Conservation (phyloP, 2,797 vertebrate species). For the Pangasius larnaudii region DNA sequence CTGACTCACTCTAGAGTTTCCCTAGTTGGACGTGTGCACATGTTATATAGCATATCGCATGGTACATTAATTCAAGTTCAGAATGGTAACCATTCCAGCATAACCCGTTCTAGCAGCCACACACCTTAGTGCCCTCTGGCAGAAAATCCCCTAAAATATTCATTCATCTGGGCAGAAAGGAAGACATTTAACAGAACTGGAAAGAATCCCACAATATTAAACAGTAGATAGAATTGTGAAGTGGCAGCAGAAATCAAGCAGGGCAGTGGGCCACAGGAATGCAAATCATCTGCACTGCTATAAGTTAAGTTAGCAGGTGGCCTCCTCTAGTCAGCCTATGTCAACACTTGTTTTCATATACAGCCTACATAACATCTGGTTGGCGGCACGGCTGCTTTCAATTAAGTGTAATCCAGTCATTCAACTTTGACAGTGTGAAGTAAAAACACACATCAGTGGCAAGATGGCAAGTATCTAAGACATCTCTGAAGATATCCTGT, state of each 20-base stretch:
- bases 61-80: slow-evolving; percentile 61
- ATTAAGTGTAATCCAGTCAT: slow-evolving; percentile 86
- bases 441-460: background rate
- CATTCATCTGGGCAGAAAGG: slow-evolving; percentile 74
- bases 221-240: slow-evolving; percentile 88
- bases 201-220: slow-evolving; percentile 86
- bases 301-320: slow-evolving; percentile 94
- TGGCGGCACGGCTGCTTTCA: slow-evolving; percentile 85
- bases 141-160: slow-evolving; percentile 70
- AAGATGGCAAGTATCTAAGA: background rate
- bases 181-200: slow-evolving; percentile 81
- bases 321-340: slow-evolving; percentile 86
- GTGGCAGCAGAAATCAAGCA: slow-evolving; percentile 88
- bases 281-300: slow-evolving; percentile 88
- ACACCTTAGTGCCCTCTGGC: slow-evolving; percentile 65
- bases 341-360: slow-evolving; percentile 84
- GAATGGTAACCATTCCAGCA: slow-evolving; percentile 72
- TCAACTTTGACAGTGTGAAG: slow-evolving; percentile 69
- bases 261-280: slow-evolving; percentile 96
- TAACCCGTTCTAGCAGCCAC: slow-evolving; percentile 81
- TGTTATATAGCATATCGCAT: background rate
- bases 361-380: slow-evolving; percentile 86
- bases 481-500: background rate
- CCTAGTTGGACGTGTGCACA: background rate
- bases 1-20: slow-evolving; percentile 60